Percentiles rank a stretch among this genome's conserved stretches.
These are phyloP conservation scores for Atherinosoma microstoma DNA, from an alignment of 2,797 vertebrate species.

Conservation along the genomic window DNA sequence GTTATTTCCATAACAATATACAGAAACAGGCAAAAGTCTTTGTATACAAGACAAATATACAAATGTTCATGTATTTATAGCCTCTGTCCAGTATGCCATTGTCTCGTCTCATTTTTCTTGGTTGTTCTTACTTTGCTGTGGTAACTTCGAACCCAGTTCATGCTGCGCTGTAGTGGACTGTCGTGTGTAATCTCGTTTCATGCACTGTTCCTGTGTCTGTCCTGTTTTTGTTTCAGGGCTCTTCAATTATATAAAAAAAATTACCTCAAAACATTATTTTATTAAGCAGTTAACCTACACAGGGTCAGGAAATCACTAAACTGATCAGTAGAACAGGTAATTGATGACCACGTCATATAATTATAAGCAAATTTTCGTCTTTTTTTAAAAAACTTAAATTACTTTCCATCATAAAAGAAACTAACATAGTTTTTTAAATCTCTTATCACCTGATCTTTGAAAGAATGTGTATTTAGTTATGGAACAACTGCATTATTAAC, in stretches of 20 bases:
- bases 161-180: neutral
- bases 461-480: neutral
- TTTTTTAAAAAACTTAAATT: neutral
- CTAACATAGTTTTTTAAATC: neutral
- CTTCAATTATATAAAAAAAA: neutral
- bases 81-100: neutral
- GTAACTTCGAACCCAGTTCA: neutral
- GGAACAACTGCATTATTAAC: neutral
- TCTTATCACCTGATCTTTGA: no score
- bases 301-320: neutral
- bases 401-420: neutral
- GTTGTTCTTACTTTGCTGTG: neutral
- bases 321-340: neutral
- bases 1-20: neutral
- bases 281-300: neutral
- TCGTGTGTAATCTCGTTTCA: conserved; percentile 29
- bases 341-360: neutral
- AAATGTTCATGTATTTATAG: neutral
- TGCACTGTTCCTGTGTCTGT: conserved; percentile 5
- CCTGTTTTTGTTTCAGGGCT: conserved; percentile 14
- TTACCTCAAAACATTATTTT: neutral
- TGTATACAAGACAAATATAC: neutral
- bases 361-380: neutral
- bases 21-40: neutral
- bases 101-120: neutral